Evolutionary conservation across 2,888 invertebrate genomes (phyloP), one percentile per base, ranked within the genome.

Genomic region (Sinotaia quadrata): DNA sequence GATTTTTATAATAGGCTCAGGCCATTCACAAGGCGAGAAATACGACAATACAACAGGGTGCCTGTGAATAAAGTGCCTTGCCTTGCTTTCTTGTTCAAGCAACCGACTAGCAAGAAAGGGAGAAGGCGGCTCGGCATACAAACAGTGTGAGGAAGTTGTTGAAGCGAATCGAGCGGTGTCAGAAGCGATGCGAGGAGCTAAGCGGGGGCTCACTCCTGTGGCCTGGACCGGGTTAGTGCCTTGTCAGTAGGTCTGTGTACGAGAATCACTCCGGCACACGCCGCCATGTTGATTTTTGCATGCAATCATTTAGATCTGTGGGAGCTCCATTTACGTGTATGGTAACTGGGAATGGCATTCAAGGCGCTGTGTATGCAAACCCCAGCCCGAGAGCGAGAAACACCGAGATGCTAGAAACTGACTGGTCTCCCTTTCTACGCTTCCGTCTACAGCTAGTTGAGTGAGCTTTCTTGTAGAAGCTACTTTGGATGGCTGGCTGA

Each of bases 211-310:
- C n/a, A 31, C 54, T 1, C 8, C 54, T 31, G 18, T 54, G 10
- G 24, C 62, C 62, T 36, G 24, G 12, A 52, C 62, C 62, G 21
- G 29, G 51, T 62, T 49, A 62, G 51, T 62, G 62, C 62, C 62
- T 62, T 52, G 62, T 62, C 62, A 51, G 62, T 36, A 8, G 21
- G 41, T 41, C 44, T 60, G 49, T 49, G 61, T 62, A 62, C 62
- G 52, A 62, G 62, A 36, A 62, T 51, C 37, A 34, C 36, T 5
- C 51, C 34, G 18, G n/a, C 52, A 34, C 12, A 52, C 36, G 62
- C 62, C 62, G 62, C 62, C 62, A 62, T 62, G 51, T 62, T 62
- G 62, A 62, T 62, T 62, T 62, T 51, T 62, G 62, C 52, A n/a
- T 37, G 62, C 62, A 52, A 62, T 62, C 62, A 62, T 62, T 62